Conservation (phyloP, 1,140 invertebrate species). For the Atta cephalotes region DNA sequence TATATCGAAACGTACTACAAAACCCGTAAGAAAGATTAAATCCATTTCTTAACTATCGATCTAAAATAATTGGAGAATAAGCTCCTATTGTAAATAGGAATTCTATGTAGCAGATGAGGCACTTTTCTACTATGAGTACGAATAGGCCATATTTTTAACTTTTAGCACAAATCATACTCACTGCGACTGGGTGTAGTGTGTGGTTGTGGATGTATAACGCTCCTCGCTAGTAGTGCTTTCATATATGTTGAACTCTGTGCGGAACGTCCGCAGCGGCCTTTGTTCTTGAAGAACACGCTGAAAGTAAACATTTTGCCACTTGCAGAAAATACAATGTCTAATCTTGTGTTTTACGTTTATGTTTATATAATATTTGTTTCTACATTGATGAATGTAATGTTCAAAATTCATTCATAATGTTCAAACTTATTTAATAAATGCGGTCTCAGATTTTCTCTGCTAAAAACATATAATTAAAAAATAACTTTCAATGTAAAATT, state of each 20-base stretch:
- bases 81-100: not conserved
- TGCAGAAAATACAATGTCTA: not conserved
- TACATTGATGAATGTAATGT: not conserved
- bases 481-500: not conserved
- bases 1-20: not conserved
- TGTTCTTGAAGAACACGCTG: slow-evolving; percentile 90
- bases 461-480: not conserved
- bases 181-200: slow-evolving; percentile 87
- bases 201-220: slow-evolving; percentile 88
- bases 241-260: slow-evolving; percentile 92
- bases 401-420: not conserved
- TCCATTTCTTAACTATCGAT: not conserved
- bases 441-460: not conserved
- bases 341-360: not conserved
- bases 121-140: not conserved
- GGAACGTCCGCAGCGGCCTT: slow-evolving; percentile 90
- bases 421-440: not conserved
- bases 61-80: not conserved
- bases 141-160: not conserved
- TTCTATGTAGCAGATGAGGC: not conserved
- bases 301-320: slow-evolving; percentile 60
- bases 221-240: slow-evolving; percentile 89
- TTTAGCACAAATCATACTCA: slow-evolving; percentile 81
- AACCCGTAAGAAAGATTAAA: not conserved
- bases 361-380: too few relatives aligned